phyloP scores from a whole-genome alignment of 2,797 vertebrate genomes.

The Buphagus erythrorhynchus region DNA sequence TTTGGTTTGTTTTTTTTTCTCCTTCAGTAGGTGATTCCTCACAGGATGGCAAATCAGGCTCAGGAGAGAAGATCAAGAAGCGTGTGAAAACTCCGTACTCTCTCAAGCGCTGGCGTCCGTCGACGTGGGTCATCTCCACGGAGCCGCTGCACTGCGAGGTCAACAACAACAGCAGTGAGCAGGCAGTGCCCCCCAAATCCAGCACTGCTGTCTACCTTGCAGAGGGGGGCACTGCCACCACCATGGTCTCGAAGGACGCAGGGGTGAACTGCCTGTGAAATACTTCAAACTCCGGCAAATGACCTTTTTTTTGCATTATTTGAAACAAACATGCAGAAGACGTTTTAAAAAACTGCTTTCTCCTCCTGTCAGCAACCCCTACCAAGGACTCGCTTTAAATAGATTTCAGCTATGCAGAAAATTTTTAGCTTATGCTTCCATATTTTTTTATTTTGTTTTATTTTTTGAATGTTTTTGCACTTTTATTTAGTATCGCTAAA shows the following conservation, averaged over 20 bases:
- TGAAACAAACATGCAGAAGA: conserved; percentile 74
- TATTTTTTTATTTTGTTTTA: conserved; percentile 80
- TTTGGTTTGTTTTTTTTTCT: neutral
- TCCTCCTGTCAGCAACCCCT: conserved; percentile 78
- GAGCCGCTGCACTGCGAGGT: conserved; percentile 90
- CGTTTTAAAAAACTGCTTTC: conserved; percentile 76
- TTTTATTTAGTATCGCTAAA: conserved; percentile 84
- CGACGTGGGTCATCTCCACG: conserved; percentile 96
- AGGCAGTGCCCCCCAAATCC: conserved; percentile 86
- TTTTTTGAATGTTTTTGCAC: conserved; percentile 81
- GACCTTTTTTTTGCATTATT: conserved; percentile 72
- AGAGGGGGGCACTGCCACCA: conserved; percentile 85
- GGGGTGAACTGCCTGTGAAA: conserved; percentile 93
- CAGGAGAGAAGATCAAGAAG: conserved; percentile 97
- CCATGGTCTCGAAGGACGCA: conserved; percentile 84
- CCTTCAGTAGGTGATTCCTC: conserved; percentile 81
- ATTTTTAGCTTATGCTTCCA: conserved; percentile 89
- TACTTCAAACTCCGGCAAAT: conserved; percentile 57
- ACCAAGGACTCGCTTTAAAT: conserved; percentile 90
- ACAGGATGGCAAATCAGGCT: conserved; percentile 84
- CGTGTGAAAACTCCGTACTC: conserved; percentile 98
- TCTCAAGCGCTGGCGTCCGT: conserved; percentile 95
- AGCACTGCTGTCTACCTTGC: conserved; percentile 90
- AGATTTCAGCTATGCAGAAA: conserved; percentile 96
- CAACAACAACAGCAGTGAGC: conserved; percentile 79